Conservation (phyloP, 2,113 vertebrate genomes). For the Hyla sarda region DNA sequence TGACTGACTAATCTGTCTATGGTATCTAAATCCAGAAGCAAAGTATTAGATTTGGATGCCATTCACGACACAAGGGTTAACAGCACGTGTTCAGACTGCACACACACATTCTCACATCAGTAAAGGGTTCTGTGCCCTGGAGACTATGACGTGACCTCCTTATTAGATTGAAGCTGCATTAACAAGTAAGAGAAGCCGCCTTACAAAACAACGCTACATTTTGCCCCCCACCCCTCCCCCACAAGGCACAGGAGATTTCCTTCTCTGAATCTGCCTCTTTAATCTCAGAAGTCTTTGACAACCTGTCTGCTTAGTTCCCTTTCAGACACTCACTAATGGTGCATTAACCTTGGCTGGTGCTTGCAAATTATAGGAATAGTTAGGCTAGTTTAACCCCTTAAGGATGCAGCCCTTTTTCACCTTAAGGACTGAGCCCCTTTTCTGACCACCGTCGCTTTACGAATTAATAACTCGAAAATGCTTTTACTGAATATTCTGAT, state of each 20-base stretch:
- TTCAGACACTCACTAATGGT: constrained; percentile 71
- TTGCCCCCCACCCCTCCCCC: background rate
- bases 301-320: constrained; percentile 70
- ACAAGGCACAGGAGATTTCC: constrained; percentile 63
- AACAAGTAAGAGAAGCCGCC: constrained; percentile 31
- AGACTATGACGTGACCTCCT: constrained; percentile 35
- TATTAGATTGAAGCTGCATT: constrained; percentile 39
- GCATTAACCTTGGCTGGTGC: constrained; percentile 74
- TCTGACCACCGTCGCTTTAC: too few species aligned
- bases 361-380: constrained; percentile 69
- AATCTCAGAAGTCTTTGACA: constrained; percentile 75
- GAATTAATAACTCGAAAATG: too few species aligned
- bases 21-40: constrained; percentile 34
- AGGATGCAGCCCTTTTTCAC: too few species aligned
- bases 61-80: constrained; percentile 27
- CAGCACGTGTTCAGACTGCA: constrained; percentile 2
- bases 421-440: too few species aligned
- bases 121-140: constrained; percentile 24
- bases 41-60: background rate
- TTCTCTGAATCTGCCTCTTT: constrained; percentile 68
- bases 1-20: constrained; percentile 33
- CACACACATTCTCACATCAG: constrained; percentile 46
- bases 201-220: constrained; percentile 33
- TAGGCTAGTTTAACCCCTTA: constrained; percentile 12
- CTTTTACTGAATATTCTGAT: too few species aligned